Conservation (phyloP, 2,797 vertebrate species). For the Glossophaga mutica region DNA sequence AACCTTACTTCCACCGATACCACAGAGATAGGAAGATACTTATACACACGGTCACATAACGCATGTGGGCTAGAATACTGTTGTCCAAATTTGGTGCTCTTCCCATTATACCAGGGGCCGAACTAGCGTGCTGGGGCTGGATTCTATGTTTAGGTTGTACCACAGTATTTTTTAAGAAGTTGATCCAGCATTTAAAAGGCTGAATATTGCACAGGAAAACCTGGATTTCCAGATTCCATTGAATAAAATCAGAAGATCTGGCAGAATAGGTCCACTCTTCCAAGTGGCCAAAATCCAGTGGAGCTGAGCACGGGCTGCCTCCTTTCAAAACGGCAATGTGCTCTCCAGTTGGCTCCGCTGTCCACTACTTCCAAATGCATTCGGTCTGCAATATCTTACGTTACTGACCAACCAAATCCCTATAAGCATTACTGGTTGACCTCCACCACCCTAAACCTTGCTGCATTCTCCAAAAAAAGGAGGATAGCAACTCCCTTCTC, state of each 20-base stretch:
- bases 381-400: not conserved
- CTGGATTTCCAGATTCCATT: not conserved
- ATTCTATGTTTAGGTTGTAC: not conserved
- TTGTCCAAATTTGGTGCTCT: not conserved
- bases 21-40: not conserved
- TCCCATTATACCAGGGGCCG: not conserved
- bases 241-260: not conserved
- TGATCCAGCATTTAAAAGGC: not conserved
- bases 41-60: not conserved
- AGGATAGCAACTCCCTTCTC: not conserved
- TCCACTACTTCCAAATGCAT: not conserved
- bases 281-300: not conserved
- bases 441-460: not conserved
- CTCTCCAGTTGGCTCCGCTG: not conserved
- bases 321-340: not conserved
- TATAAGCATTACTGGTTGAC: not conserved
- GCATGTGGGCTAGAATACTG: not conserved
- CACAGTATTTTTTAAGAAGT: not conserved
- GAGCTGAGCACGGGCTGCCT: not conserved
- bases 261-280: not conserved
- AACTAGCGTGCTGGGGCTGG: not conserved
- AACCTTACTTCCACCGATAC: not conserved
- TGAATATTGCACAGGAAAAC: constrained; percentile 1
- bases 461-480: not conserved
- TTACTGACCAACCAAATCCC: not conserved